Conservation (phyloP, 2,113 vertebrate genomes). For the Ophiodon elongatus region DNA sequence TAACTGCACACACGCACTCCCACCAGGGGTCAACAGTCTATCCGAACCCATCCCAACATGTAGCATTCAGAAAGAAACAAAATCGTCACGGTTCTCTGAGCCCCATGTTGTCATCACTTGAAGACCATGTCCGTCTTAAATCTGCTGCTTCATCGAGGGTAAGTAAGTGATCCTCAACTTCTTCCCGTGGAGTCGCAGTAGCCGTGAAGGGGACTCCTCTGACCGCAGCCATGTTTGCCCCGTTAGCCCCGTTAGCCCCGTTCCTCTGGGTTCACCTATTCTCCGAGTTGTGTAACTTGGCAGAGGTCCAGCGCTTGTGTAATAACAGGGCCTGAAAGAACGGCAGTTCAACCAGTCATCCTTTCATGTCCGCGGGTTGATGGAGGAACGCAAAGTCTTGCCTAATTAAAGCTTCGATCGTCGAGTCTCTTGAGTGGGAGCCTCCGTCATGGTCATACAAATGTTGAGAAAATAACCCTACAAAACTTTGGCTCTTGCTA, state of each 20-base stretch:
- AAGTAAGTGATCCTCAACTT: constrained; percentile 30
- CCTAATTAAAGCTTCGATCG: constrained; percentile 49
- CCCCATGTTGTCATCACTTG: background rate
- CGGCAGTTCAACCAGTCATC: constrained; percentile 63
- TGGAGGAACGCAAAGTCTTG: constrained; percentile 60
- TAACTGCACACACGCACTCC: constrained; percentile 20
- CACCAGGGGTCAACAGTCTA: constrained; percentile 49
- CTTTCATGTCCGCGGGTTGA: constrained; percentile 46
- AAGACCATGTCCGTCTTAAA: constrained; percentile 1
- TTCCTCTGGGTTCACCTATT: constrained; percentile 67
- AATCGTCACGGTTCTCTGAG: background rate
- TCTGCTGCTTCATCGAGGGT: constrained; percentile 12
- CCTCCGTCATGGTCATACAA: constrained; percentile 4
- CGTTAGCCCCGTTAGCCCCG: too few relatives aligned
- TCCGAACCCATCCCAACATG: background rate
- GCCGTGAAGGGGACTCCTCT: background rate
- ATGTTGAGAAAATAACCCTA: constrained; percentile 5
- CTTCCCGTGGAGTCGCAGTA: constrained; percentile 22
- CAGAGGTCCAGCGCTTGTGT: constrained; percentile 75
- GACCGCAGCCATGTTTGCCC: constrained; percentile 60
- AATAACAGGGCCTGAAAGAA: constrained; percentile 67
- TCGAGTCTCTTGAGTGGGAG: constrained; percentile 11
- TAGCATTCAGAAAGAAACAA: constrained; percentile 14
- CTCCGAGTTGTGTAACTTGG: constrained; percentile 75
- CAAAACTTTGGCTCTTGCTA: background rate